These are phyloP conservation scores for Saxidomus purpurata DNA, from an alignment of 1,140 invertebrate genomes.

Conservation along the genomic window DNA sequence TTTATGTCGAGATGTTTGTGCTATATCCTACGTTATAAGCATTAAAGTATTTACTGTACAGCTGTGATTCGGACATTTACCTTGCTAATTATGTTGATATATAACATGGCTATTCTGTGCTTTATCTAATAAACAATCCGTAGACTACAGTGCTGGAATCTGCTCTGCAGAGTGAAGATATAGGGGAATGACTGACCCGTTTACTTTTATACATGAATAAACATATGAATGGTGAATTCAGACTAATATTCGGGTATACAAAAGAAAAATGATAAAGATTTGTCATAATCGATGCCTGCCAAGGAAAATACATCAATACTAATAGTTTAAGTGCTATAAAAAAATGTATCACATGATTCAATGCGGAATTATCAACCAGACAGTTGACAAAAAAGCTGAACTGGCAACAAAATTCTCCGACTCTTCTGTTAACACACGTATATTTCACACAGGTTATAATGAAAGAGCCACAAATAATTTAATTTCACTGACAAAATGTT, in stretches of 20 bases:
- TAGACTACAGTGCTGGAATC: neutral
- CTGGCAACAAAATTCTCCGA: neutral
- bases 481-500: neutral
- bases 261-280: too few relatives aligned
- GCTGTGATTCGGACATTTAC: neutral
- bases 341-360: too few relatives aligned
- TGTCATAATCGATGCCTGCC: too few relatives aligned
- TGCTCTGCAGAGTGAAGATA: neutral
- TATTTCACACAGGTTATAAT: neutral
- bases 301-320: too few relatives aligned
- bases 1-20: too few relatives aligned
- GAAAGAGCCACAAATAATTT: neutral
- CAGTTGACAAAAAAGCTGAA: too few relatives aligned
- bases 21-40: too few relatives aligned
- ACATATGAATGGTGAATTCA: too few relatives aligned
- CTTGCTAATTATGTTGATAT: conserved; percentile 10
- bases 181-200: neutral
- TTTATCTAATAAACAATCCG: neutral
- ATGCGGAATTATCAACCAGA: too few relatives aligned
- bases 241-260: too few relatives aligned
- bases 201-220: too few relatives aligned
- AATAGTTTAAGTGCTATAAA: too few relatives aligned
- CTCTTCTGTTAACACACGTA: neutral
- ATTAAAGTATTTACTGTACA: neutral
- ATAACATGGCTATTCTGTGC: neutral